A percentile compares a stretch with the other conserved stretches of the same genome.
Conservation (phyloP, 2,888 invertebrate species). For the Poecilobothrus nobilitatus region DNA sequence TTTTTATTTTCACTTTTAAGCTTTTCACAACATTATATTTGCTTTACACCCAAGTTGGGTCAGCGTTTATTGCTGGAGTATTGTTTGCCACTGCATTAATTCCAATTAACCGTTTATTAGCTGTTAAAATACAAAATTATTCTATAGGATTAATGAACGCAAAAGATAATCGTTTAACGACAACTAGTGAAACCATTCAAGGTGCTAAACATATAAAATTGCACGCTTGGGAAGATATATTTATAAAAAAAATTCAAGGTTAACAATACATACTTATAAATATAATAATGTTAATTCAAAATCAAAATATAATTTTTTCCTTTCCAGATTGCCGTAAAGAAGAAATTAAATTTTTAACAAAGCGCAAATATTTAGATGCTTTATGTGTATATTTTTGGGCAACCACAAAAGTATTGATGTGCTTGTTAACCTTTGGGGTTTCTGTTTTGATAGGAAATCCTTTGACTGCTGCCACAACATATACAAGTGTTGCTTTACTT, state of each 20-base stretch:
- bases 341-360: conserved; percentile 70
- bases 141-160: conserved; percentile 82
- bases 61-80: conserved; percentile 85
- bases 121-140: conserved; percentile 75
- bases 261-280: conserved; percentile 37
- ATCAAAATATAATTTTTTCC: conserved; percentile 5
- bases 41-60: conserved; percentile 78
- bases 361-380: conserved; percentile 92
- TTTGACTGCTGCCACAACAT: conserved; percentile 82
- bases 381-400: conserved; percentile 99
- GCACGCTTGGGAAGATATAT: conserved; percentile 89
- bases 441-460: conserved; percentile 69
- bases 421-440: conserved; percentile 71
- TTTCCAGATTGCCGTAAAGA: conserved; percentile 53
- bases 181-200: conserved; percentile 76
- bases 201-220: conserved; percentile 87
- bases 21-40: conserved; percentile 71
- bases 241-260: conserved; percentile 62
- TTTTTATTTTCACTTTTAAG: conserved; percentile 45
- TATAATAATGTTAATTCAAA: neutral
- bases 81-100: conserved; percentile 78
- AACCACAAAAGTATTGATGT: conserved; percentile 86
- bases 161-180: conserved; percentile 82
- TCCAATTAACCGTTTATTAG: conserved; percentile 85
- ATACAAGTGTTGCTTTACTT: conserved; percentile 87